Conservation (phyloP, 1,140 invertebrate genomes). For the Telenomus remus region DNA sequence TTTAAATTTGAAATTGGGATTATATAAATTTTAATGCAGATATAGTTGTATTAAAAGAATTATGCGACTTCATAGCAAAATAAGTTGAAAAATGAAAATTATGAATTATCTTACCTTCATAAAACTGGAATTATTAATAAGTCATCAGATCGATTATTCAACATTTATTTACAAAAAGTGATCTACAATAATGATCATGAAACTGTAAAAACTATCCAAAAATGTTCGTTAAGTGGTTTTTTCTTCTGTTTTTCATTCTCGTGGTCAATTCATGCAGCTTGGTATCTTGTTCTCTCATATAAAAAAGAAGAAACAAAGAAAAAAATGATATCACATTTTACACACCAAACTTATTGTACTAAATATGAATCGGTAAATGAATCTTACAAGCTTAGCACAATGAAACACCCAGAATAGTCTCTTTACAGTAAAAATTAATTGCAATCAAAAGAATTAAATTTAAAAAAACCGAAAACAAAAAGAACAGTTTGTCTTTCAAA, state of each 20-base stretch:
- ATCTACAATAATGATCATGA: slow-evolving; percentile 45
- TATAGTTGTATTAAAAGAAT: too few species aligned
- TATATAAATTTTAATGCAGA: too few species aligned
- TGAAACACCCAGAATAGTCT: slow-evolving; percentile 28
- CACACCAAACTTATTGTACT: slow-evolving; percentile 34
- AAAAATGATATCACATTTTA: slow-evolving; percentile 36
- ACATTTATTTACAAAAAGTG: slow-evolving; percentile 46
- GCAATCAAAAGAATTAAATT: too few species aligned
- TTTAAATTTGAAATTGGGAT: too few species aligned
- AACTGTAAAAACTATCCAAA: slow-evolving; percentile 40
- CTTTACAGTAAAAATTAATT: slow-evolving; percentile 9
- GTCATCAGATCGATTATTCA: slow-evolving; percentile 13
- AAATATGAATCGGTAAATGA: slow-evolving; percentile 63
- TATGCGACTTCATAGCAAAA: too few species aligned
- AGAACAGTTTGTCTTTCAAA: slow-evolving; percentile 52
- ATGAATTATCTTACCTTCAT: too few species aligned
- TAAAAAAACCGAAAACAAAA: too few species aligned
- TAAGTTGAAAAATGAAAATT: too few species aligned
- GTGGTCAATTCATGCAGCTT: slow-evolving; percentile 17
- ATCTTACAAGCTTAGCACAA: slow-evolving; percentile 64
- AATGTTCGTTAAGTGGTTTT: slow-evolving; percentile 18
- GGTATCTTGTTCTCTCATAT: background rate
- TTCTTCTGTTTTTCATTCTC: slow-evolving; percentile 5
- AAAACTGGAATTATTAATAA: too few species aligned
- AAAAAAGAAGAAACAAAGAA: slow-evolving; percentile 4